Percentiles rank a stretch among this genome's conserved stretches.
Conservation (phyloP, 2,113 vertebrate genomes). For the Tiliqua scincoides region DNA sequence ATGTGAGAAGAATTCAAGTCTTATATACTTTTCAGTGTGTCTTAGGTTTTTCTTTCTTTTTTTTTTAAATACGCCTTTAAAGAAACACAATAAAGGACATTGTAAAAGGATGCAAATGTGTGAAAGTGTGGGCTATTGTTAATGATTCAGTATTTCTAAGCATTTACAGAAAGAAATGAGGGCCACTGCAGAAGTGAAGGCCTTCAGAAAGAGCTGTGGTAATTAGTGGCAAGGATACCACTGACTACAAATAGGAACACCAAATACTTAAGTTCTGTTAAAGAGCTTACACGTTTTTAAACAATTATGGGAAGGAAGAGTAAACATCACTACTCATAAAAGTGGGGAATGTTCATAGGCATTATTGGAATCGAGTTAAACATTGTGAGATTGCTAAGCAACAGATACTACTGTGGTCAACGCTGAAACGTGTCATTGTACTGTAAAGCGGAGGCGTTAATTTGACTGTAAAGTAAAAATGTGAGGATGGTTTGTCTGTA, state of each 20-base stretch:
- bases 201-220: not conserved
- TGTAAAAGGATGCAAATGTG: not conserved
- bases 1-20: slow-evolving; percentile 32
- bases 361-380: not conserved
- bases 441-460: too few relatives aligned
- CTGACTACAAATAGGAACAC: not conserved
- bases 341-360: not conserved
- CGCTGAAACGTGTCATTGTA: not conserved
- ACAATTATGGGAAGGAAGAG: not conserved
- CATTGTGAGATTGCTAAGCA: not conserved
- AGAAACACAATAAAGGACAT: not conserved
- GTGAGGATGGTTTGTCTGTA: not conserved
- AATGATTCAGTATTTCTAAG: slow-evolving; percentile 8
- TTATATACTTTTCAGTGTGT: slow-evolving; percentile 6
- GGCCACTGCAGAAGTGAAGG: not conserved
- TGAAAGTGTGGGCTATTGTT: not conserved
- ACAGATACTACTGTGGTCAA: not conserved
- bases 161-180: not conserved
- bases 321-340: not conserved
- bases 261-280: not conserved
- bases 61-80: not conserved
- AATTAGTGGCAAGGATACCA: not conserved
- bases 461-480: not conserved
- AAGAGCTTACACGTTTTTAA: not conserved
- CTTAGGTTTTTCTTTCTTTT: too few relatives aligned